Conservation (phyloP, 2,888 invertebrate species). For the Oxycera nigricornis region DNA sequence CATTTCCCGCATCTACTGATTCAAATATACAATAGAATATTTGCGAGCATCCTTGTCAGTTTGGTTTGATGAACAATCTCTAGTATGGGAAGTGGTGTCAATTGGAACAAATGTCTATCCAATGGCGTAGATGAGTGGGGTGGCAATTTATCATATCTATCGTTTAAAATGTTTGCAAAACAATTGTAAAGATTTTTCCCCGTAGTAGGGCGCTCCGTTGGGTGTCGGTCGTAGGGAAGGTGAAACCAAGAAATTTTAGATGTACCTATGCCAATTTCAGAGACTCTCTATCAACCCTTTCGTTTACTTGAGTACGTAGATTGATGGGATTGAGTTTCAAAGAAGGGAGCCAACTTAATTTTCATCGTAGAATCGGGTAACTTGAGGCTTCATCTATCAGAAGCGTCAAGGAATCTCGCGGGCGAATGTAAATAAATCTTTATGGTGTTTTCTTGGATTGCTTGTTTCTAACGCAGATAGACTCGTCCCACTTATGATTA, state of each 20-base stretch:
- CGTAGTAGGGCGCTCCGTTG: not conserved
- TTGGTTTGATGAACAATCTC: not conserved
- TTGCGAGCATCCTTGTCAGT: not conserved
- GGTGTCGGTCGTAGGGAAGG: not conserved
- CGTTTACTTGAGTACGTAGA: not conserved
- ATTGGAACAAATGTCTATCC: not conserved
- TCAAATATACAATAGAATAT: not conserved
- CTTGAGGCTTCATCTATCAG: not conserved
- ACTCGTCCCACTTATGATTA: not conserved
- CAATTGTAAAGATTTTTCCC: conserved; percentile 35
- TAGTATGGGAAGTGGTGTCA: not conserved
- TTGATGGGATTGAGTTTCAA: conserved; percentile 24
- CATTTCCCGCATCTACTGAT: too few species aligned
- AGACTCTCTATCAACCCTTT: not conserved
- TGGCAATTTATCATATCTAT: not conserved
- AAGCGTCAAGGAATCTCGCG: not conserved
- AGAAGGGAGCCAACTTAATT: not conserved
- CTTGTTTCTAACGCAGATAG: conserved; percentile 29
- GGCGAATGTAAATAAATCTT: not conserved
- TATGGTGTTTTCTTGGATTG: conserved; percentile 1
- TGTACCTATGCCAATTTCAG: conserved; percentile 12
- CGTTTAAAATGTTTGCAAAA: conserved; percentile 33
- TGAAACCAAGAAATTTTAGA: conserved; percentile 19
- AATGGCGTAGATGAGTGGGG: not conserved
- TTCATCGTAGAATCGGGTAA: not conserved